Evolutionary conservation across 23 tunicate species (phyloP).

Genomic region (Clavelina lepadiformis): DNA sequence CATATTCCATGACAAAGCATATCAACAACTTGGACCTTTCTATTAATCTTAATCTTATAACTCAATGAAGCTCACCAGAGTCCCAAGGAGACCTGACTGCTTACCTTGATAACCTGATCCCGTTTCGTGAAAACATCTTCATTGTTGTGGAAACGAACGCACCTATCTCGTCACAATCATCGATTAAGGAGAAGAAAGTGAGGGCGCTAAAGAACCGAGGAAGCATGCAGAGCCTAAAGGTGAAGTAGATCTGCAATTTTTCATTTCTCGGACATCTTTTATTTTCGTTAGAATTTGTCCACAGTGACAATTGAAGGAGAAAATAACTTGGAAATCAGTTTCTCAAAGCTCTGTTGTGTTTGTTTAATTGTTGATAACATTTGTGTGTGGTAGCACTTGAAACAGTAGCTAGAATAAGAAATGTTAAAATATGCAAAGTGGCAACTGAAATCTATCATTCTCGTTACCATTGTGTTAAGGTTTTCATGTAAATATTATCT

Average conservation of each 20-base stretch:
- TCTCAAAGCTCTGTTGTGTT: too few species aligned
- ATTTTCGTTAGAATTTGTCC: too few species aligned
- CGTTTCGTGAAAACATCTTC: constrained; percentile 51
- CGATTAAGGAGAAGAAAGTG: constrained; percentile 25
- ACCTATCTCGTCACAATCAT: constrained; percentile 24
- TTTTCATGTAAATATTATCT: too few species aligned
- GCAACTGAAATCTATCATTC: too few species aligned
- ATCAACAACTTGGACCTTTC: too few species aligned
- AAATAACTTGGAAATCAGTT: too few species aligned
- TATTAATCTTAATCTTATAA: background rate
- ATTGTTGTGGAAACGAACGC: constrained; percentile 85
- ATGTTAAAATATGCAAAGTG: too few species aligned
- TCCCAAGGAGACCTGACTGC: constrained; percentile 32
- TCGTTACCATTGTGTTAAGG: too few species aligned
- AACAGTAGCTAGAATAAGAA: too few species aligned
- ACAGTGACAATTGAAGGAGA: too few species aligned
- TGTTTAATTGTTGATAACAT: too few species aligned
- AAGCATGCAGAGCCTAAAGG: constrained; percentile 26
- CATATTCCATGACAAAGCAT: background rate
- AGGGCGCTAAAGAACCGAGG: constrained; percentile 25
- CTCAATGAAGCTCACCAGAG: constrained; percentile 2
- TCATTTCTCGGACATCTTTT: background rate
- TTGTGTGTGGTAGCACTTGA: too few species aligned
- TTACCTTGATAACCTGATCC: constrained; percentile 63
- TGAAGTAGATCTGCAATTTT: constrained; percentile 6